Evolutionary conservation across 2,888 invertebrate species (phyloP).

Genomic region (Dryobotodes eremita): DNA sequence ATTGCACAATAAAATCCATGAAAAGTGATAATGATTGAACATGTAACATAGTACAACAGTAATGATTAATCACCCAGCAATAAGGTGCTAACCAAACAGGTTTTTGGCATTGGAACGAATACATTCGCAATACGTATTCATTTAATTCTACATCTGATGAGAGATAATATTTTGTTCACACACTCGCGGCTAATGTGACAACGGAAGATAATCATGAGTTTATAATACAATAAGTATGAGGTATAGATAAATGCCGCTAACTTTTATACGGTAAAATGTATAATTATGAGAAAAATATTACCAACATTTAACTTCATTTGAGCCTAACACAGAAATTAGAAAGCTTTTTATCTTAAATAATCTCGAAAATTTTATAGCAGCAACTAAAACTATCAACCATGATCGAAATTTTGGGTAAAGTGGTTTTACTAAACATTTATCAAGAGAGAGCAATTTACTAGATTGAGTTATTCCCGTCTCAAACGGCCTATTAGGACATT

Average conservation of each 20-base stretch:
- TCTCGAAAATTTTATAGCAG: neutral
- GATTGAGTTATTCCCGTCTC: slow-evolving; percentile 45
- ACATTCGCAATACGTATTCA: slow-evolving; percentile 57
- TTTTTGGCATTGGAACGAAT: slow-evolving; percentile 60
- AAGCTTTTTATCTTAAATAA: slow-evolving; percentile 20
- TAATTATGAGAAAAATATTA: neutral
- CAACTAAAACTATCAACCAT: slow-evolving; percentile 24
- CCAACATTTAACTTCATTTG: neutral
- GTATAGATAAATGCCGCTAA: slow-evolving; percentile 25
- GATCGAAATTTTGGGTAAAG: slow-evolving; percentile 37
- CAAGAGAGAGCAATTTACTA: slow-evolving; percentile 48
- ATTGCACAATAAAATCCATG: slow-evolving; percentile 14
- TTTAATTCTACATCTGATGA: slow-evolving; percentile 56
- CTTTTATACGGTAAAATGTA: neutral
- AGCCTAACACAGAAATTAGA: neutral
- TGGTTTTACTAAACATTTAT: slow-evolving; percentile 45
- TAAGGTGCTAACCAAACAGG: slow-evolving; percentile 58
- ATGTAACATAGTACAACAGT: slow-evolving; percentile 45
- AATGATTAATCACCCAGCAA: slow-evolving; percentile 70
- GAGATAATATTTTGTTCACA: slow-evolving; percentile 61
- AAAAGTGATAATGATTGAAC: slow-evolving; percentile 40
- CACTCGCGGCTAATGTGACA: slow-evolving; percentile 55
- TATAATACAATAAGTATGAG: slow-evolving; percentile 43
- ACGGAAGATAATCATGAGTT: slow-evolving; percentile 29
- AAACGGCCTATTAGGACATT: slow-evolving; percentile 23